phyloP scores from a whole-genome alignment of 1,140 invertebrate genomes.

The Heterodera carotae region DNA sequence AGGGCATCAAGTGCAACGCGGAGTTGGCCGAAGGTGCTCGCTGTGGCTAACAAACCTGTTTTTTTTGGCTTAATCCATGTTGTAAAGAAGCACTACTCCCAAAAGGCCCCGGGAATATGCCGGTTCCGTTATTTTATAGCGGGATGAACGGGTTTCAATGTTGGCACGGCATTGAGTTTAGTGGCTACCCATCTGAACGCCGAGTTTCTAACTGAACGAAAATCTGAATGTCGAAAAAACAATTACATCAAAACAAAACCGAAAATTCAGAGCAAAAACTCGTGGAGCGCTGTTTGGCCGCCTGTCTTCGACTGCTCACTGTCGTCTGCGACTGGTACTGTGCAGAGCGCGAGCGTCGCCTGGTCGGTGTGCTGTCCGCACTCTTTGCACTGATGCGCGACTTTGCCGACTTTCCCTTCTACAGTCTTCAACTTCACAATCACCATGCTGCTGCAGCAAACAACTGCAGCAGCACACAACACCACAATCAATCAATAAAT shows the following conservation, averaged over 20 bases:
- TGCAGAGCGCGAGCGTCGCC: conserved; percentile 38
- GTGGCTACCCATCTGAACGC: too few species aligned
- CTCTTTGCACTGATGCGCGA: conserved; percentile 46
- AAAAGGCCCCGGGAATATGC: too few species aligned
- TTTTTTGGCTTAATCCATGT: too few species aligned
- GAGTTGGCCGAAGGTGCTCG: conserved; percentile 31
- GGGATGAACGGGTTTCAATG: too few species aligned
- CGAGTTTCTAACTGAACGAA: too few species aligned
- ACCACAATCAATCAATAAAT: too few species aligned
- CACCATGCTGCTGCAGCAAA: background rate
- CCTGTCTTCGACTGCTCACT: conserved; percentile 52
- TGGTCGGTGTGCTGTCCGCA: conserved; percentile 49
- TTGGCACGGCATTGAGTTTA: too few species aligned
- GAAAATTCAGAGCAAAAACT: conserved; percentile 55
- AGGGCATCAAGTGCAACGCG: conserved; percentile 16
- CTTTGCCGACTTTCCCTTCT: conserved; percentile 63
- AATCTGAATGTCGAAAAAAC: too few species aligned
- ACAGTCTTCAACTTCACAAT: conserved; percentile 39
- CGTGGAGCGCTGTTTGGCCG: conserved; percentile 55
- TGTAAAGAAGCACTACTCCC: too few species aligned
- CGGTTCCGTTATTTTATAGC: too few species aligned
- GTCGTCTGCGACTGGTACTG: conserved; percentile 49
- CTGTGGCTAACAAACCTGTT: too few species aligned
- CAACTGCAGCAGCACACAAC: too few species aligned
- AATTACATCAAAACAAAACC: conserved; percentile 5